Conservation (phyloP, 2,888 invertebrate species). For the Ecliptopera silaceata region DNA sequence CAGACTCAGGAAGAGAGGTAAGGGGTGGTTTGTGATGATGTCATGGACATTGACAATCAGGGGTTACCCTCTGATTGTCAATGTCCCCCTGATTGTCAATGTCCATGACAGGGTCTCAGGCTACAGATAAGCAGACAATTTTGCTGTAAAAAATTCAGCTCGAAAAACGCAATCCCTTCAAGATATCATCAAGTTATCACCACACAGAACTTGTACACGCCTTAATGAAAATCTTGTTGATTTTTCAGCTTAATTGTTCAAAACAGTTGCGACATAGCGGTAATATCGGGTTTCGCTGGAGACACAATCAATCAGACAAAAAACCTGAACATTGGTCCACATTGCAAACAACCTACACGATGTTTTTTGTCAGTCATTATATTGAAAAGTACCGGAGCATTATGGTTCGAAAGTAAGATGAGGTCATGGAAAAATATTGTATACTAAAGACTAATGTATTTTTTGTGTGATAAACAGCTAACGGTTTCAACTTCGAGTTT, state of each 20-base stretch:
- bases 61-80: too few relatives aligned
- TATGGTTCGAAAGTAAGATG: constrained; percentile 26
- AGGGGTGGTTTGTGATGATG: background rate
- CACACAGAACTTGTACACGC: constrained; percentile 12
- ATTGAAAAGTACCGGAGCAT: constrained; percentile 21
- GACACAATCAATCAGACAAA: constrained; percentile 25
- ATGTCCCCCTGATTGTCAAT: too few relatives aligned
- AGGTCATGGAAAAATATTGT: constrained; percentile 19
- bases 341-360: constrained; percentile 23
- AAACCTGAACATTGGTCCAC: constrained; percentile 23
- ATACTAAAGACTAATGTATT: constrained; percentile 9
- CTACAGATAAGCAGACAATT: too few relatives aligned
- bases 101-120: too few relatives aligned
- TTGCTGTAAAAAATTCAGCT: too few relatives aligned
- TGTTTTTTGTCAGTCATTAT: constrained; percentile 23
- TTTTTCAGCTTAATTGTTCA: constrained; percentile 38
- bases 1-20: constrained; percentile 9
- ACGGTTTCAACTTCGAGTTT: constrained; percentile 5
- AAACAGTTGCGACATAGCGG: constrained; percentile 34
- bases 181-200: too few relatives aligned
- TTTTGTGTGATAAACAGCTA: constrained; percentile 8
- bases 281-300: constrained; percentile 22
- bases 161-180: too few relatives aligned
- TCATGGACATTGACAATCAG: too few relatives aligned
- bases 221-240: constrained; percentile 33